Percentiles rank a stretch among this genome's conserved stretches.
These are phyloP conservation scores for Fregata magnificens DNA, from an alignment of 2,113 vertebrate genomes.

Conservation along the genomic window DNA sequence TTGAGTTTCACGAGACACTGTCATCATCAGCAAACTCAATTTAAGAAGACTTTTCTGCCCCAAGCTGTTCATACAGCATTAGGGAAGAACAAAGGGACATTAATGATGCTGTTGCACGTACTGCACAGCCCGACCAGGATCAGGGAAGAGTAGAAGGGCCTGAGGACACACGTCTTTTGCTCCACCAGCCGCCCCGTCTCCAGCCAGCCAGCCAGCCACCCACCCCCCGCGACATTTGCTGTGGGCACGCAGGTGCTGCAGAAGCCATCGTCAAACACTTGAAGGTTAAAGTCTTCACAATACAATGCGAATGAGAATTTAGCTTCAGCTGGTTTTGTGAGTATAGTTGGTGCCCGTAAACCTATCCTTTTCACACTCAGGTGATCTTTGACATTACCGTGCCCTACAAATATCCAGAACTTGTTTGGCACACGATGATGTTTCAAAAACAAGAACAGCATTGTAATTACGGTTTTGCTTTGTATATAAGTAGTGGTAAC, in stretches of 20 bases:
- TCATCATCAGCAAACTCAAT: not conserved
- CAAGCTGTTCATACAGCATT: not conserved
- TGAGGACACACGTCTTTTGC: not conserved
- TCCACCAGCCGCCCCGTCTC: not conserved
- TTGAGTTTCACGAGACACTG: not conserved
- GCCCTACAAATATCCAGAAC: not conserved
- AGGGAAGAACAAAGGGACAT: not conserved
- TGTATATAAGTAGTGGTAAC: not conserved
- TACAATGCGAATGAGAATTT: not conserved
- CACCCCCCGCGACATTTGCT: rapidly evolving
- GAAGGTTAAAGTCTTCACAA: not conserved
- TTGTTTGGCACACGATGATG: not conserved
- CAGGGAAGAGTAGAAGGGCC: not conserved
- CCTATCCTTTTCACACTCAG: not conserved
- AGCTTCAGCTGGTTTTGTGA: not conserved
- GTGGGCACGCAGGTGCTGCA: not conserved
- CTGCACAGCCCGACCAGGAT: not conserved
- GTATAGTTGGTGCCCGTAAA: not conserved
- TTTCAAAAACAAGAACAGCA: slow-evolving; percentile 17
- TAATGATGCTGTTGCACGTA: not conserved
- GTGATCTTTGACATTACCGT: not conserved
- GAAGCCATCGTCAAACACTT: not conserved
- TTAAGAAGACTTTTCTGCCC: not conserved
- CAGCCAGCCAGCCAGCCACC: not conserved
- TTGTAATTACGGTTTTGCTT: slow-evolving; percentile 37